A percentile compares a stretch with the other conserved stretches of the same genome.
Evolutionary conservation across 2,797 vertebrate species (phyloP).

Genomic region (Falco cherrug): DNA sequence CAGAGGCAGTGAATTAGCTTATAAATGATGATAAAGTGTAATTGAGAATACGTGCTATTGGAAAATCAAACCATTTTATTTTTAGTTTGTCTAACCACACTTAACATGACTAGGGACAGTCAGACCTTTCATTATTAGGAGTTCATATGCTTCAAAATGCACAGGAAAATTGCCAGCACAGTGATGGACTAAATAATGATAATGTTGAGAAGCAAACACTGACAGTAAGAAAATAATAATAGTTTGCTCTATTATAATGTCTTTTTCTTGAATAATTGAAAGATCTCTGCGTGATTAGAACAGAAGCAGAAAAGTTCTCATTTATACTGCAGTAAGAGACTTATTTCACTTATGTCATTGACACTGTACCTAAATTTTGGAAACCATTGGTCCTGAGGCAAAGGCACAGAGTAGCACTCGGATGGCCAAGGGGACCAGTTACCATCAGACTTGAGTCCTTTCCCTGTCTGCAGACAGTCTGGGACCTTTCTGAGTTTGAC

Average conservation of each 20-base stretch:
- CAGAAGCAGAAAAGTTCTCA: neutral
- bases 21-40: conserved; percentile 35
- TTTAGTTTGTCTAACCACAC: conserved; percentile 55
- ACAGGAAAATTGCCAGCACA: neutral
- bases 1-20: conserved; percentile 26
- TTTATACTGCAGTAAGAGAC: neutral
- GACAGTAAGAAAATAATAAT: conserved; percentile 38
- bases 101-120: conserved; percentile 55
- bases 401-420: neutral
- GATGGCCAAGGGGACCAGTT: neutral
- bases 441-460: neutral
- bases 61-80: conserved; percentile 57
- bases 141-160: conserved; percentile 56
- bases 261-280: neutral
- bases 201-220: conserved; percentile 49
- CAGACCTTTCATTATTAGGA: conserved; percentile 67
- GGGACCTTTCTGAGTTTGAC: neutral
- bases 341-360: neutral
- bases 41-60: conserved; percentile 54
- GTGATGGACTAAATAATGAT: conserved; percentile 56
- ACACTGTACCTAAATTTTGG: neutral
- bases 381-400: neutral
- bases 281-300: neutral
- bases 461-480: neutral
- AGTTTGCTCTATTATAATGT: neutral